Conservation (phyloP, 2,888 invertebrate genomes). For the Argynnis bischoffii region DNA sequence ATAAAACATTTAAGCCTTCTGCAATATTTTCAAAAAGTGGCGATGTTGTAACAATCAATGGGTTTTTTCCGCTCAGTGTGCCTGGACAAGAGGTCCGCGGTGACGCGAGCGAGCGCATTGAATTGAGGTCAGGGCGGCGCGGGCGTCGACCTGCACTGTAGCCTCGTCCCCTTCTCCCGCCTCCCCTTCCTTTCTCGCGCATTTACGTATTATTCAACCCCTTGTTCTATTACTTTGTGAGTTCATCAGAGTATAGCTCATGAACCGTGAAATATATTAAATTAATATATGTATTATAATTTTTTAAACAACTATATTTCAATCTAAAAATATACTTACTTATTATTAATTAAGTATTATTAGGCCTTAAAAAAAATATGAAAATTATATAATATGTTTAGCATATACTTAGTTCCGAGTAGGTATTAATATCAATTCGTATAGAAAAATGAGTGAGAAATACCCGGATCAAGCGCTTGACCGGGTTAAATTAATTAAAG, state of each 20-base stretch:
- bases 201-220: constrained; percentile 38
- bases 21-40: constrained; percentile 36
- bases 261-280: neutral
- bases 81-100: constrained; percentile 78
- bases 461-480: constrained; percentile 34
- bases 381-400: too few species aligned
- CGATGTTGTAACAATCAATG: constrained; percentile 41
- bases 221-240: constrained; percentile 40
- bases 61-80: constrained; percentile 72
- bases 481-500: constrained; percentile 39
- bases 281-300: neutral
- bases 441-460: constrained; percentile 24
- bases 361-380: too few species aligned
- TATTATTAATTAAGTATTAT: too few species aligned
- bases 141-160: constrained; percentile 77
- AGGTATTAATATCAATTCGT: neutral
- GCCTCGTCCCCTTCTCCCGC: constrained; percentile 56
- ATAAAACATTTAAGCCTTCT: constrained; percentile 17
- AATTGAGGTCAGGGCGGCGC: constrained; percentile 81
- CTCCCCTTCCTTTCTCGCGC: constrained; percentile 46
- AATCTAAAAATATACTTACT: neutral
- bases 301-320: neutral
- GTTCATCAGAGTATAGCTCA: constrained; percentile 8
- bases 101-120: constrained; percentile 76
- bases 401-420: neutral